These are phyloP conservation scores for Heliocidaris tuberculata DNA, from an alignment of 35 echinoderm and acorn worm species.

Conservation along the genomic window DNA sequence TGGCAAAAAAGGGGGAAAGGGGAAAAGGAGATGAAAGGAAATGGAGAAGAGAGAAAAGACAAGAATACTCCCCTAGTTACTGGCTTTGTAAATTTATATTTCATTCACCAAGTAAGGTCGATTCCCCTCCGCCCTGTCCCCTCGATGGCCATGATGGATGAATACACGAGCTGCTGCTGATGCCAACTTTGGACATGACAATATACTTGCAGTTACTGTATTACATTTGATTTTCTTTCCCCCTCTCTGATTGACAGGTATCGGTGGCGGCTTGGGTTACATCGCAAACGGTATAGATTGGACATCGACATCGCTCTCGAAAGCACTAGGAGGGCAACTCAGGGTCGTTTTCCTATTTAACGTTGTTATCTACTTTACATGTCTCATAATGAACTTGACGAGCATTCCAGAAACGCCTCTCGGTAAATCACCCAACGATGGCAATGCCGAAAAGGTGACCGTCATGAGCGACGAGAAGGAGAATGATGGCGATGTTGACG, in stretches of 20 bases:
- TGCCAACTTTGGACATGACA: no score
- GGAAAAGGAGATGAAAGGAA: no score
- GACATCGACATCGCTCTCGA: constrained; percentile 55
- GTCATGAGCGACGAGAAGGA: neutral
- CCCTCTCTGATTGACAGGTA: constrained; percentile 47
- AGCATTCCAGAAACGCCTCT: constrained; percentile 80
- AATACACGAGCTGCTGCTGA: no score
- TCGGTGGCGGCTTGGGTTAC: constrained; percentile 82
- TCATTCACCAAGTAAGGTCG: no score
- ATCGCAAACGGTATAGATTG: constrained; percentile 80
- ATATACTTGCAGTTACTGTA: no score
- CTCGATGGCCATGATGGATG: no score
- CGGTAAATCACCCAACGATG: neutral
- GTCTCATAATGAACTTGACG: constrained; percentile 70
- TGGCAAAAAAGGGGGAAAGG: no score
- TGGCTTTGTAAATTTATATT: no score
- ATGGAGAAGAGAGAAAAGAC: no score
- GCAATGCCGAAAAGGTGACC: neutral
- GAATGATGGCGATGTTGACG: constrained; percentile 43
- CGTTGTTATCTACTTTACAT: constrained; percentile 42
- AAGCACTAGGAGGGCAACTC: constrained; percentile 67
- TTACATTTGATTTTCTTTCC: no score
- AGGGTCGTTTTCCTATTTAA: constrained; percentile 67
- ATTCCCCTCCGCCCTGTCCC: no score
- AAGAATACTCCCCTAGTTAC: no score